Evolutionary conservation across 1,140 invertebrate species (phyloP).

Genomic region (Rhizoglyphus robini): DNA sequence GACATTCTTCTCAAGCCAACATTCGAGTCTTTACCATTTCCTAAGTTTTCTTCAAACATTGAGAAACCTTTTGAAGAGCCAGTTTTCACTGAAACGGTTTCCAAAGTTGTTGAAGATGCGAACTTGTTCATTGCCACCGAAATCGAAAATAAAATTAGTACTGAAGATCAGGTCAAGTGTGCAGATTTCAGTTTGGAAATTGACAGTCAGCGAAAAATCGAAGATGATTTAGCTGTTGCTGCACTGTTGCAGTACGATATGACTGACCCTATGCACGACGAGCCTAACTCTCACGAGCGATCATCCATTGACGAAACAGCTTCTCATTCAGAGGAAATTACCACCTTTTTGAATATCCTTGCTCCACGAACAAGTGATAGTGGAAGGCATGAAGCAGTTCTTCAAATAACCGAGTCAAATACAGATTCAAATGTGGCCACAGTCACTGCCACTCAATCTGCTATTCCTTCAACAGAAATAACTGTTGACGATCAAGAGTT

Average conservation of each 20-base stretch:
- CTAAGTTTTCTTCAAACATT: background rate
- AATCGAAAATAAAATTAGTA: background rate
- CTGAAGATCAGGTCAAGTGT: background rate
- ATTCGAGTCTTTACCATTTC: slow-evolving; percentile 4
- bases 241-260: slow-evolving; percentile 30
- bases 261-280: slow-evolving; percentile 22
- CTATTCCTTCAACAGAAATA: background rate
- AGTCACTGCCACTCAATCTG: background rate
- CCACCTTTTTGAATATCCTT: slow-evolving; percentile 9
- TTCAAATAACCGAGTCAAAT: background rate
- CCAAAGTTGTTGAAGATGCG: background rate
- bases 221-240: slow-evolving; percentile 30
- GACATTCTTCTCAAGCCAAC: slow-evolving; percentile 17
- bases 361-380: background rate
- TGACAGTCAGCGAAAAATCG: slow-evolving; percentile 28
- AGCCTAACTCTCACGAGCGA: slow-evolving; percentile 5
- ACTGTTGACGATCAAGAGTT: slow-evolving; percentile 2
- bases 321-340: slow-evolving; percentile 4
- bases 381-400: background rate
- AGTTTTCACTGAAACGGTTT: background rate
- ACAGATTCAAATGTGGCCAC: background rate
- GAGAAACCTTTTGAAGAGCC: background rate
- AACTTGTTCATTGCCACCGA: background rate
- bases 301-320: background rate
- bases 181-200: slow-evolving; percentile 14